A percentile compares a stretch with the other conserved stretches of the same genome.
Conservation (phyloP, 2,888 invertebrate genomes). For the Nebria salina region DNA sequence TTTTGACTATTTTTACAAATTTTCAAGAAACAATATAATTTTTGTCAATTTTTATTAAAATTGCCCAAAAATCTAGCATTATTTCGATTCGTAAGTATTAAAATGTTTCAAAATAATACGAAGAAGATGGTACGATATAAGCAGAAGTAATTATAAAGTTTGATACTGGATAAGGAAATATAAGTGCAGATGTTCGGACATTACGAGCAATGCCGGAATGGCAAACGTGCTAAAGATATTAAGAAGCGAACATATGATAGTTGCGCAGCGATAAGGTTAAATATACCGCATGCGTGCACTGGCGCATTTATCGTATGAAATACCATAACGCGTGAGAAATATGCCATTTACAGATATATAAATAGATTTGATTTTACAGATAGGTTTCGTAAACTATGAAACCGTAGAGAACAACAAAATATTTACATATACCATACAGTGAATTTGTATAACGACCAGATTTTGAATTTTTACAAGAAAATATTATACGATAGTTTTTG, state of each 20-base stretch:
- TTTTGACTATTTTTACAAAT: too few relatives aligned
- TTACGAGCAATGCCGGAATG: background rate
- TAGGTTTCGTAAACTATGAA: too few relatives aligned
- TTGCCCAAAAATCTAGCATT: background rate
- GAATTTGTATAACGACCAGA: too few relatives aligned
- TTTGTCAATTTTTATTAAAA: background rate
- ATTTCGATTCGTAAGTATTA: background rate
- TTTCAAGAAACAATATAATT: too few relatives aligned
- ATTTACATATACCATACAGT: too few relatives aligned
- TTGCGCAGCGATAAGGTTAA: background rate
- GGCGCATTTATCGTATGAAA: background rate
- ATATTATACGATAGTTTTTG: background rate
- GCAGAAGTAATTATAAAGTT: constrained; percentile 51
- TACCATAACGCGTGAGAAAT: too few relatives aligned
- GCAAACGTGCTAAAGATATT: constrained; percentile 30
- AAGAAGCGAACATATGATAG: constrained; percentile 1
- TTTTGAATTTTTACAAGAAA: background rate
- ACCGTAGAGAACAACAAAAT: too few relatives aligned
- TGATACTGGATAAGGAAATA: constrained; percentile 30
- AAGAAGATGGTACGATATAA: constrained; percentile 46
- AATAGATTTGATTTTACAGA: too few relatives aligned
- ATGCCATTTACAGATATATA: too few relatives aligned
- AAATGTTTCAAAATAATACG: background rate
- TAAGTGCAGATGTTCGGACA: constrained; percentile 30
- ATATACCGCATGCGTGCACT: background rate